Evolutionary conservation across 2,888 invertebrate genomes (phyloP).

Genomic region (Aricia artaxerxes): DNA sequence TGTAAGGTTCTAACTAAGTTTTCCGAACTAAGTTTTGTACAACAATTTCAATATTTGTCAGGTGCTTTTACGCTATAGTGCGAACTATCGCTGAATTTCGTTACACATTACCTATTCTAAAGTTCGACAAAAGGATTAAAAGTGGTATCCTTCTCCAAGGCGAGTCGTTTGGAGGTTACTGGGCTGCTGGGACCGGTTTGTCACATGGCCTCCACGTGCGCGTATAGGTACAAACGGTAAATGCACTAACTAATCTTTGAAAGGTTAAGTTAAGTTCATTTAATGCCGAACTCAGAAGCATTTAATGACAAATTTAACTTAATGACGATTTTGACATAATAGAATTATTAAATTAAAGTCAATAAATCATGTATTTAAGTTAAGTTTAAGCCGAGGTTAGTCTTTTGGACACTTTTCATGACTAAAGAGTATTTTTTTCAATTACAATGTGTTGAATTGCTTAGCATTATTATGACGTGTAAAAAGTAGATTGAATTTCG

Average conservation of each 20-base stretch:
- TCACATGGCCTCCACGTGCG: constrained; percentile 79
- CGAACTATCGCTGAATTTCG: constrained; percentile 33
- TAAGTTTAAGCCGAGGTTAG: too few species aligned
- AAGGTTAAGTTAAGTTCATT: not conserved
- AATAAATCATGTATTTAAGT: too few species aligned
- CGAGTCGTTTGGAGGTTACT: constrained; percentile 79
- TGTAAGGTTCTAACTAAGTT: not conserved
- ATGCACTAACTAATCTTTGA: not conserved
- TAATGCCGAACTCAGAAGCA: not conserved
- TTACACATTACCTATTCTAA: constrained; percentile 46
- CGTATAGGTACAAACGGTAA: constrained; percentile 48
- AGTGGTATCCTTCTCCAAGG: constrained; percentile 61
- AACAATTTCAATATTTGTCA: too few species aligned
- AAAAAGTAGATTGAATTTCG: too few species aligned
- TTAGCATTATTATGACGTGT: too few species aligned
- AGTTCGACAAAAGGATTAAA: constrained; percentile 55
- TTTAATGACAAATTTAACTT: not conserved
- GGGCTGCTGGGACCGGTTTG: constrained; percentile 75
- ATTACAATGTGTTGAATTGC: too few species aligned
- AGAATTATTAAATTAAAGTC: too few species aligned
- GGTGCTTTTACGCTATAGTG: not conserved
- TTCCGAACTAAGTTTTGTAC: not conserved
- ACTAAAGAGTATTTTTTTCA: too few species aligned
- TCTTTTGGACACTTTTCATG: too few species aligned
- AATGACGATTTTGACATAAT: too few species aligned